These are phyloP conservation scores for Adineta ricciae DNA, from an alignment of 2,888 invertebrate species.

Conservation along the genomic window DNA sequence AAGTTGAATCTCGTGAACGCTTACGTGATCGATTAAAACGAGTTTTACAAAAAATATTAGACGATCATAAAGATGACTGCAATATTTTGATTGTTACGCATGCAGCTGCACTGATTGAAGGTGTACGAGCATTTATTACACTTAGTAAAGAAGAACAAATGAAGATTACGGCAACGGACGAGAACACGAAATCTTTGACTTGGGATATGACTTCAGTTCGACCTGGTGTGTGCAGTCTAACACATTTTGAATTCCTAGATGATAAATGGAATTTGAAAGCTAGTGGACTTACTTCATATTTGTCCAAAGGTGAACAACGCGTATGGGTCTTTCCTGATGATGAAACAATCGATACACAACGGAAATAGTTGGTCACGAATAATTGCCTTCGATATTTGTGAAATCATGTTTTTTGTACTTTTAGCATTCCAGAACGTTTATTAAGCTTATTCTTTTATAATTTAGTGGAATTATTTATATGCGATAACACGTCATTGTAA, in stretches of 20 bases:
- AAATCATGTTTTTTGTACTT: too few relatives aligned
- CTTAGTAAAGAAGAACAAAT: not conserved
- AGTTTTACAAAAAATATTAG: not conserved
- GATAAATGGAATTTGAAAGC: not conserved
- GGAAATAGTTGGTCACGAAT: too few relatives aligned
- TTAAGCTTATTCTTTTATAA: too few relatives aligned
- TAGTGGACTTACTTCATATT: not conserved
- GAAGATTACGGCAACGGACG: not conserved
- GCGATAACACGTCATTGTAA: too few relatives aligned
- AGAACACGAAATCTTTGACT: not conserved
- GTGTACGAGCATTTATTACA: not conserved
- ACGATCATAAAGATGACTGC: not conserved
- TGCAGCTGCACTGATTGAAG: not conserved
- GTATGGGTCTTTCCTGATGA: not conserved
- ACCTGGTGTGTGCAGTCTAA: not conserved
- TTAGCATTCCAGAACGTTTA: too few relatives aligned
- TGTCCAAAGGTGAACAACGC: not conserved
- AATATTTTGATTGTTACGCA: not conserved
- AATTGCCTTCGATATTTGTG: too few relatives aligned
- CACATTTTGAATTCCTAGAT: not conserved
- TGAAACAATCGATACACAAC: not conserved
- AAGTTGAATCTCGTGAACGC: not conserved
- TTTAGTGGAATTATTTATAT: too few relatives aligned
- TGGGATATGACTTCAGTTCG: not conserved
- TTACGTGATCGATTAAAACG: not conserved